phyloP scores from a whole-genome alignment of 2,888 invertebrate genomes.

The Pseudococcus longispinus region DNA sequence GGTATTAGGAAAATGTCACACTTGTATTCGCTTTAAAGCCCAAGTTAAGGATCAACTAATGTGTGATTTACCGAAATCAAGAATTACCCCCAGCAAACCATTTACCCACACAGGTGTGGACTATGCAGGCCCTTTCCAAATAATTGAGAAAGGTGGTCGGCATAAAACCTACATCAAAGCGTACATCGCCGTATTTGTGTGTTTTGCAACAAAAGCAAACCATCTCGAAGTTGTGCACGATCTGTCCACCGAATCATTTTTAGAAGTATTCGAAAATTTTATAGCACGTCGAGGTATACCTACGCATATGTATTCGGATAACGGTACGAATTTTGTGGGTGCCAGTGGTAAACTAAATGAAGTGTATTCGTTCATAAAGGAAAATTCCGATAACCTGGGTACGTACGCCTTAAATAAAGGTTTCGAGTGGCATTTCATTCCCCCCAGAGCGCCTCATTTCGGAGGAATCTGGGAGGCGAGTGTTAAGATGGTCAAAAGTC shows the following conservation, averaged over 20 bases:
- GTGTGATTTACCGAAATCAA: too few relatives aligned
- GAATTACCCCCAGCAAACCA: too few relatives aligned
- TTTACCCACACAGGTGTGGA: too few relatives aligned
- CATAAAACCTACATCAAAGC: too few relatives aligned
- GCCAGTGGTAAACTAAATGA: neutral
- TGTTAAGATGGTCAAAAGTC: neutral
- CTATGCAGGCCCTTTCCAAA: too few relatives aligned
- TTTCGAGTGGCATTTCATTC: neutral
- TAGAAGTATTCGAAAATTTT: neutral
- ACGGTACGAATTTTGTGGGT: neutral
- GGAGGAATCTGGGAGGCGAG: neutral
- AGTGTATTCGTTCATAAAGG: neutral
- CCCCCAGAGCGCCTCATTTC: neutral
- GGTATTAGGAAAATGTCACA: too few relatives aligned
- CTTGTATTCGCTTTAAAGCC: too few relatives aligned
- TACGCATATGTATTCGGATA: neutral
- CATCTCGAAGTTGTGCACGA: neutral
- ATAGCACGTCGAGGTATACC: neutral
- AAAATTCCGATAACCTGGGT: neutral
- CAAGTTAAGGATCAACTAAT: too few relatives aligned
- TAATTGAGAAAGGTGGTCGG: too few relatives aligned
- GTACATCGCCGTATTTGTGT: neutral
- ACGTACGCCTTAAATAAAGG: neutral
- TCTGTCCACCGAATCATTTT: neutral
- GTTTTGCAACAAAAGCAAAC: neutral